Percentiles rank a stretch among this genome's conserved stretches.
phyloP scores from a whole-genome alignment of 2,797 vertebrate species.

The Cephalopachus bancanus region DNA sequence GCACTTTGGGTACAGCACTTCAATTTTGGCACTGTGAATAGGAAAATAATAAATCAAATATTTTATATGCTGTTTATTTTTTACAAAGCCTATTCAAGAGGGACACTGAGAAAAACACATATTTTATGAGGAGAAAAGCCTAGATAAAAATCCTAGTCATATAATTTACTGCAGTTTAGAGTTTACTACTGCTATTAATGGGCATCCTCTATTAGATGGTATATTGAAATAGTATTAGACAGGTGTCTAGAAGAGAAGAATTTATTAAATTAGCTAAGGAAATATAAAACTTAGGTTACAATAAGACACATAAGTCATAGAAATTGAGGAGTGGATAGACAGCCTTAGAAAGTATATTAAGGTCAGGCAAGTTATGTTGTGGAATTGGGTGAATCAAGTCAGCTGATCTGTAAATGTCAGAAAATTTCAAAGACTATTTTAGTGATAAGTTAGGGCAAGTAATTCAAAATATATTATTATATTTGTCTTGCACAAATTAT shows the following conservation, averaged over 20 bases:
- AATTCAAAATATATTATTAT: neutral
- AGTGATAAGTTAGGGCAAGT: neutral
- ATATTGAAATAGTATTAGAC: conserved; percentile 78
- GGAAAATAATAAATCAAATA: conserved; percentile 82
- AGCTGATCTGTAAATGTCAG: conserved; percentile 72
- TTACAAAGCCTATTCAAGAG: conserved; percentile 76
- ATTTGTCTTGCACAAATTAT: conserved; percentile 48
- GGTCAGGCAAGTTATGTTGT: conserved; percentile 73
- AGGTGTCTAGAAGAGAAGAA: conserved; percentile 73
- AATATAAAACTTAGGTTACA: conserved; percentile 76
- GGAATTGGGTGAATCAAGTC: conserved; percentile 57
- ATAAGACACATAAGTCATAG: conserved; percentile 75
- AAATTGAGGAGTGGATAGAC: conserved; percentile 76
- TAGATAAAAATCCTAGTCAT: conserved; percentile 76
- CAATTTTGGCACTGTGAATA: conserved; percentile 64
- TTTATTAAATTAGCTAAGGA: conserved; percentile 80
- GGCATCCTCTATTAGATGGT: conserved; percentile 72
- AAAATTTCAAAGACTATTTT: neutral
- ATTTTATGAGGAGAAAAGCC: conserved; percentile 73
- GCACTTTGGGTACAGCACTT: conserved; percentile 73
- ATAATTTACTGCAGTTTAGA: conserved; percentile 80
- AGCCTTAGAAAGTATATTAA: conserved; percentile 80
- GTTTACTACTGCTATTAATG: conserved; percentile 79
- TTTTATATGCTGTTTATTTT: conserved; percentile 74
- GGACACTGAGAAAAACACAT: conserved; percentile 55